Evolutionary conservation across 2,797 vertebrate species (phyloP).

Genomic region (Clarias platycephalus): DNA sequence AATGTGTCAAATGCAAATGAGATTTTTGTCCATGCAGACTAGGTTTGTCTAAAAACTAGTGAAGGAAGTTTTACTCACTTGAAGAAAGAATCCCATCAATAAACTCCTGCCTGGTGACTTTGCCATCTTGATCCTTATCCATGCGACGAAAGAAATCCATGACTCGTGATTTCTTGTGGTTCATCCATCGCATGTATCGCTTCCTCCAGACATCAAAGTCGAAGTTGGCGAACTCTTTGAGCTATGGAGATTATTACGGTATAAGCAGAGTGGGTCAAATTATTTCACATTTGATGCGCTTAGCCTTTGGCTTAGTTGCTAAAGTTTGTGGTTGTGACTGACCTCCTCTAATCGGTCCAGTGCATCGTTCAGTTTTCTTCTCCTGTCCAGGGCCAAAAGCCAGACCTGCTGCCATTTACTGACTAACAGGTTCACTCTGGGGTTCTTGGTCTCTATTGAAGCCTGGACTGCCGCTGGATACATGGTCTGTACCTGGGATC

Average conservation of each 20-base stretch:
- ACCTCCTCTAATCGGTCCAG: slow-evolving; percentile 97
- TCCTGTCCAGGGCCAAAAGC: slow-evolving; percentile 92
- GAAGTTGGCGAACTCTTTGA: slow-evolving; percentile 98
- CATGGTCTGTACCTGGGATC: slow-evolving; percentile 85
- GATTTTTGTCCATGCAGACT: background rate
- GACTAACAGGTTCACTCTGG: slow-evolving; percentile 91
- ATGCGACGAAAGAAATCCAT: slow-evolving; percentile 99
- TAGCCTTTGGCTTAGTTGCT: background rate
- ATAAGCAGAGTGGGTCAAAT: background rate
- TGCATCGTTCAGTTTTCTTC: slow-evolving; percentile 94
- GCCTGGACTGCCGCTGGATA: slow-evolving; percentile 85
- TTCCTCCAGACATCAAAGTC: slow-evolving; percentile 99
- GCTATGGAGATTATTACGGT: slow-evolving; percentile 64
- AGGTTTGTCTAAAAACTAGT: background rate
- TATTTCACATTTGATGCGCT: background rate
- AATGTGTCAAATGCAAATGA: background rate
- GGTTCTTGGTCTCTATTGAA: slow-evolving; percentile 94
- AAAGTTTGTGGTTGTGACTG: slow-evolving; percentile 15
- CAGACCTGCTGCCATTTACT: slow-evolving; percentile 99
- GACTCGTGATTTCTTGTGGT: slow-evolving; percentile 98
- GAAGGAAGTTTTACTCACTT: slow-evolving; percentile 78
- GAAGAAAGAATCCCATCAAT: slow-evolving; percentile 98
- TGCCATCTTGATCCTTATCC: slow-evolving; percentile 98
- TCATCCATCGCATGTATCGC: slow-evolving; percentile 99
- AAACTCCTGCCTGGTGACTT: slow-evolving; percentile 97